Percentiles rank a stretch among this genome's conserved stretches.
These are phyloP conservation scores for Temnothorax ravouxi DNA, from an alignment of 2,888 invertebrate species.

Conservation along the genomic window DNA sequence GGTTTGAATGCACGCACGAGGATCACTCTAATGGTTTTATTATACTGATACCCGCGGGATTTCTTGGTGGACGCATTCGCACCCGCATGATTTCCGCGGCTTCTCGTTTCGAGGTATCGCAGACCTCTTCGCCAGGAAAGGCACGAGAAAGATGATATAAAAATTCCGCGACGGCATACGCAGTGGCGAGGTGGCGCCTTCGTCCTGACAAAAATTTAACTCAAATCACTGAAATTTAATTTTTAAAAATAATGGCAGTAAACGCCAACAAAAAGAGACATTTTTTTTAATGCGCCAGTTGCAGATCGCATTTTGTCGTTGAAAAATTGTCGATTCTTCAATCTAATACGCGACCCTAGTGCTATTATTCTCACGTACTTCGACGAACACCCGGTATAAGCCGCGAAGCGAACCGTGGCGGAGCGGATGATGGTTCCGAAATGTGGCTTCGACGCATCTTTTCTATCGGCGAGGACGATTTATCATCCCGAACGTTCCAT, in stretches of 20 bases:
- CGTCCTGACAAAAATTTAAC: neutral
- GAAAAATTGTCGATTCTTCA: neutral
- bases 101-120: constrained; percentile 66
- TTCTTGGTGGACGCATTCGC: constrained; percentile 77
- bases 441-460: constrained; percentile 77
- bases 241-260: neutral
- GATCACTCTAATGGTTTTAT: constrained; percentile 87
- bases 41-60: constrained; percentile 84
- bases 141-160: constrained; percentile 11
- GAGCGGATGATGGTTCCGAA: constrained; percentile 69
- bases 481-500: constrained; percentile 85
- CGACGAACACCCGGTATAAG: constrained; percentile 33
- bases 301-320: neutral
- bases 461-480: constrained; percentile 83
- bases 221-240: neutral
- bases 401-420: constrained; percentile 54
- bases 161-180: constrained; percentile 15
- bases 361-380: constrained; percentile 42
- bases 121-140: constrained; percentile 23
- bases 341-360: neutral
- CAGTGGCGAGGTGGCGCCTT: neutral
- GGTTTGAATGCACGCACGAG: constrained; percentile 86
- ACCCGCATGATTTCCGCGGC: constrained; percentile 66
- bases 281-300: neutral
- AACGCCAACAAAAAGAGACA: neutral